phyloP scores from a whole-genome alignment of 1,140 invertebrate genomes.

The Tetragonula clypearis region DNA sequence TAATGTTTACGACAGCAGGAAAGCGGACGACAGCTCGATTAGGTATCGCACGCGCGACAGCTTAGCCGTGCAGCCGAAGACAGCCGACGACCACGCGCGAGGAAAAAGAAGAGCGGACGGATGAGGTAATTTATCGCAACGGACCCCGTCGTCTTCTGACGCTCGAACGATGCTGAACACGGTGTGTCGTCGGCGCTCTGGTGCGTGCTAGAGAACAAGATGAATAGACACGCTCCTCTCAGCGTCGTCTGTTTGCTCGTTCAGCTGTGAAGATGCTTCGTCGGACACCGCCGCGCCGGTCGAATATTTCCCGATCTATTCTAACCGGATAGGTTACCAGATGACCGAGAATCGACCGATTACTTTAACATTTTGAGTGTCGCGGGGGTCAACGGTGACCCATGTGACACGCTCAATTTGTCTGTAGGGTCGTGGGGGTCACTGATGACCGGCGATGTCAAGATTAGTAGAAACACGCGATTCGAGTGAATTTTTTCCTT shows the following conservation, averaged over 20 bases:
- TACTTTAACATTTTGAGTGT: not conserved
- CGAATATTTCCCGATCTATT: not conserved
- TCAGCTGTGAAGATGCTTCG: not conserved
- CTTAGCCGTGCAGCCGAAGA: slow-evolving; percentile 23
- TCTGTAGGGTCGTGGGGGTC: no score
- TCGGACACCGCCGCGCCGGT: not conserved
- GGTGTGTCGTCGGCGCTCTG: not conserved
- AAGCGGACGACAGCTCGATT: slow-evolving; percentile 46
- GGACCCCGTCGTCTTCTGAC: slow-evolving; percentile 16
- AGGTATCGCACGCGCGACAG: slow-evolving; percentile 32
- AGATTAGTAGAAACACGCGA: no score
- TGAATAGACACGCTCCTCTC: not conserved
- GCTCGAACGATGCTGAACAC: slow-evolving; percentile 26
- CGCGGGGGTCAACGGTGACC: no score
- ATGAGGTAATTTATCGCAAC: slow-evolving; percentile 37
- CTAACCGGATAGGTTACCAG: not conserved
- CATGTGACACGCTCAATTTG: no score
- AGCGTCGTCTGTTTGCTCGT: not conserved
- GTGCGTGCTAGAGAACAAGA: not conserved
- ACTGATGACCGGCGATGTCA: no score
- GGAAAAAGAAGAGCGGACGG: slow-evolving; percentile 30
- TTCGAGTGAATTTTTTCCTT: no score
- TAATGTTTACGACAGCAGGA: slow-evolving; percentile 44
- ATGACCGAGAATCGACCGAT: not conserved
- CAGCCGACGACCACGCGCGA: not conserved